Evolutionary conservation across 2,113 vertebrate genomes (phyloP), one percentile per base, ranked within the genome.

Genomic region (Copsychus sechellarum): DNA sequence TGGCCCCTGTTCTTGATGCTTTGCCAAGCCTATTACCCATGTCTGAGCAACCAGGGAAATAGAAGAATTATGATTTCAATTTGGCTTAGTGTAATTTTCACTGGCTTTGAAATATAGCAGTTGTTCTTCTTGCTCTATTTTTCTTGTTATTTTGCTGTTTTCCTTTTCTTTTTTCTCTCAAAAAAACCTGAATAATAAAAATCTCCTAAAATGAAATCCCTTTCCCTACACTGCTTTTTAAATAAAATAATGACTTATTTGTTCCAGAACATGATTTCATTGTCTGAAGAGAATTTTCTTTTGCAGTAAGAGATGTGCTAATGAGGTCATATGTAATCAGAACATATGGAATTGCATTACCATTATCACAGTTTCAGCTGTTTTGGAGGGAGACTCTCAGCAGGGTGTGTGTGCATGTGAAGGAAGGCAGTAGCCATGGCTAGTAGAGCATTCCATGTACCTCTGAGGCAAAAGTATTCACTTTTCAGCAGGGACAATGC

Each of bases 11-110:
- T 96, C 94, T 95, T 98, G 98, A 97, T n/a, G 72, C 43, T 86
- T 88, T 95, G 96, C 97, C 98, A 98, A 97, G 70, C 91, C 96
- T 96, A 97, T 98, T 97, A 97, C 96, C 95, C n/a, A 83, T 97
- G 96, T 98, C 91, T 76, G 93, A 97, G 91, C 93, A 88, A 67
- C 87, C 85, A 86, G 86, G 92, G 91, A 94, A 97, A 97, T 73
- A 87, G 86, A 97, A 97, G 95, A 98, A 96, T 97, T 98, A 98
- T 56, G 86, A 93, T 96, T 98, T 98, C 97, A 92, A 98, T 97
- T 98, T 98, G 97, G 96, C 95, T 97, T 96, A 95, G 96, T 97
- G 96, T 98, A 97, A 98, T 98, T 98, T 98, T 97, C 66, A 72
- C 90, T 87, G 92, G 93, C 81, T 97, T 97, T 97, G 95, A 97